Conservation (phyloP, 2,888 invertebrate species). For the Ectobius pallidus region DNA sequence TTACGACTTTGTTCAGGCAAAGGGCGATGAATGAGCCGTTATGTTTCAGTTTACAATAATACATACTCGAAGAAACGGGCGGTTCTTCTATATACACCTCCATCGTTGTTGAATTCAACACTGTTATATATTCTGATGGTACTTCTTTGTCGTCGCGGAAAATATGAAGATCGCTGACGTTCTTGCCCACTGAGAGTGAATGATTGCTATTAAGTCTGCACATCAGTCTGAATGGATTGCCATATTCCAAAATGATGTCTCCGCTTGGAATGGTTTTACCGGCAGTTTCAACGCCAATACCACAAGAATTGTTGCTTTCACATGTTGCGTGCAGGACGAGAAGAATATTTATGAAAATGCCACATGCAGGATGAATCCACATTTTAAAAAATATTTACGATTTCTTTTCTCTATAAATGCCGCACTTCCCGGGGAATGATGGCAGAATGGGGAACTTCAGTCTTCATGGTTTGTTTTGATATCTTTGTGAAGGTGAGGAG, state of each 20-base stretch:
- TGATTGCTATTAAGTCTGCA: conserved; percentile 64
- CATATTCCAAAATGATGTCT: conserved; percentile 63
- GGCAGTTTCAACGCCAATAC: too few relatives aligned
- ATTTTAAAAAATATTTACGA: too few relatives aligned
- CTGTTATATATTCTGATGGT: conserved; percentile 56
- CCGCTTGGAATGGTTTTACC: conserved; percentile 63
- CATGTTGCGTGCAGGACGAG: too few relatives aligned
- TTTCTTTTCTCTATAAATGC: too few relatives aligned
- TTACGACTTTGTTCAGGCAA: conserved; percentile 62
- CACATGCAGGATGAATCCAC: too few relatives aligned
- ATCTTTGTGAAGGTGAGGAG: too few relatives aligned
- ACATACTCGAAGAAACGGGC: conserved; percentile 59
- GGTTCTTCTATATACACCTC: conserved; percentile 62
- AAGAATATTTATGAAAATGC: too few relatives aligned
- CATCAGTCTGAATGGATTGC: conserved; percentile 66
- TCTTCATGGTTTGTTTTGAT: too few relatives aligned
- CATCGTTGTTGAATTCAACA: conserved; percentile 68
- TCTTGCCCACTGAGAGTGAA: conserved; percentile 57
- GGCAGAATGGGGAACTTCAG: too few relatives aligned
- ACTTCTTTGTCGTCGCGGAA: conserved; percentile 53
- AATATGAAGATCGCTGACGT: conserved; percentile 60
- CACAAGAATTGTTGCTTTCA: too few relatives aligned
- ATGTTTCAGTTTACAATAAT: conserved; percentile 60
- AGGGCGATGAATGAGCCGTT: conserved; percentile 52
- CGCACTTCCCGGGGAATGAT: too few relatives aligned